Conservation (phyloP, 2,113 vertebrate species). For the Mohoua ochrocephala region DNA sequence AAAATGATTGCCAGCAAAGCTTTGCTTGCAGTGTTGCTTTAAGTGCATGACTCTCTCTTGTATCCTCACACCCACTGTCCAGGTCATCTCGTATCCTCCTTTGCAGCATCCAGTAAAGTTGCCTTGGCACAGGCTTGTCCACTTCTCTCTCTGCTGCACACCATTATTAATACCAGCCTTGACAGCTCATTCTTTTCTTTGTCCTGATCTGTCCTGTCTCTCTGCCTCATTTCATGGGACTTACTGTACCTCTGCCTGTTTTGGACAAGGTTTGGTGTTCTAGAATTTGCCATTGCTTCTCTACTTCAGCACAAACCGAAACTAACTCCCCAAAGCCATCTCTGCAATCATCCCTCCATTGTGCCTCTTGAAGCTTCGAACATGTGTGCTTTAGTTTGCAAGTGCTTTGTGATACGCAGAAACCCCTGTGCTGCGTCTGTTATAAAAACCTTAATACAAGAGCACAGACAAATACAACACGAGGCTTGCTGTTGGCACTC, state of each 20-base stretch:
- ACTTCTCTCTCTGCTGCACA: background rate
- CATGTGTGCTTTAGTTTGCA: background rate
- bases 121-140: background rate
- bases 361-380: background rate
- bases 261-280: background rate
- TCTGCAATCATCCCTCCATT: background rate
- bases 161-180: background rate
- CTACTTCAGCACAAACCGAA: background rate
- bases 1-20: background rate
- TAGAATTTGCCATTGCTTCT: background rate
- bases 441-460: background rate
- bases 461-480: background rate
- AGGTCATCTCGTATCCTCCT: background rate
- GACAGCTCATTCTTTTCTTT: background rate
- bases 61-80: background rate
- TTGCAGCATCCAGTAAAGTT: background rate
- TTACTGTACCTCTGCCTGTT: background rate
- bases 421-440: background rate
- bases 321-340: background rate
- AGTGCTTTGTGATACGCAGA: background rate
- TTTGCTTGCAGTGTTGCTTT: background rate
- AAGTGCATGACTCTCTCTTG: background rate
- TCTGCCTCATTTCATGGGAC: background rate
- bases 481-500: background rate
- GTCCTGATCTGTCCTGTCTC: background rate